phyloP scores from a whole-genome alignment of 2,888 invertebrate genomes.

The Gortyna flavago region DNA sequence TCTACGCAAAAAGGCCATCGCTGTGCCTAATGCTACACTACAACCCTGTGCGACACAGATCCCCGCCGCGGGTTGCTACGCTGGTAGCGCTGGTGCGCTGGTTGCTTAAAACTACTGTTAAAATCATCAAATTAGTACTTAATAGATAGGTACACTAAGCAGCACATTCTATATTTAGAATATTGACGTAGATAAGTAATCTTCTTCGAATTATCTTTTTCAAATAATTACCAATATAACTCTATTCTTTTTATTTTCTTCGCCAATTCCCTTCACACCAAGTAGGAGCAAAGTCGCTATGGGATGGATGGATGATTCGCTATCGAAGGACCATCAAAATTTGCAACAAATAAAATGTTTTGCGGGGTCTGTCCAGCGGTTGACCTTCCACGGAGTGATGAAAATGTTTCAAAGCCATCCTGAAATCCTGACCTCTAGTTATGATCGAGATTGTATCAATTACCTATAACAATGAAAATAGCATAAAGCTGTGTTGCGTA shows the following conservation, averaged over 20 bases:
- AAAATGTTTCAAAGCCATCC: neutral
- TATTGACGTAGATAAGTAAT: neutral
- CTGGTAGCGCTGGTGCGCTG: neutral
- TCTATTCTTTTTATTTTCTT: neutral
- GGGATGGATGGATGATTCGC: neutral
- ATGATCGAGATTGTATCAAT: slow-evolving; percentile 10
- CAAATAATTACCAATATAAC: no score
- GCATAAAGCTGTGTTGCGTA: slow-evolving; percentile 33
- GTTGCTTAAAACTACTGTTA: neutral
- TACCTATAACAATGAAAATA: slow-evolving; percentile 23
- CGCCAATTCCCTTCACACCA: neutral
- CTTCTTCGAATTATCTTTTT: neutral
- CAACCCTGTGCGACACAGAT: no score
- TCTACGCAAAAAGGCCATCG: neutral
- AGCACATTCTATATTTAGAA: neutral
- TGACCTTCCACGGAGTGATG: neutral
- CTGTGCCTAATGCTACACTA: no score
- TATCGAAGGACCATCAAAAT: neutral
- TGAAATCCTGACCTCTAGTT: neutral
- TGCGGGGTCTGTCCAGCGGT: neutral
- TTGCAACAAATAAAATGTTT: neutral
- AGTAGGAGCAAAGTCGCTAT: neutral
- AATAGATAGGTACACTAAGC: neutral
- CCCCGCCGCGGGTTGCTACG: neutral
- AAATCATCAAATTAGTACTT: neutral